These are phyloP conservation scores for Notolabrus celidotus DNA, from an alignment of 2,797 vertebrate genomes.

Conservation along the genomic window DNA sequence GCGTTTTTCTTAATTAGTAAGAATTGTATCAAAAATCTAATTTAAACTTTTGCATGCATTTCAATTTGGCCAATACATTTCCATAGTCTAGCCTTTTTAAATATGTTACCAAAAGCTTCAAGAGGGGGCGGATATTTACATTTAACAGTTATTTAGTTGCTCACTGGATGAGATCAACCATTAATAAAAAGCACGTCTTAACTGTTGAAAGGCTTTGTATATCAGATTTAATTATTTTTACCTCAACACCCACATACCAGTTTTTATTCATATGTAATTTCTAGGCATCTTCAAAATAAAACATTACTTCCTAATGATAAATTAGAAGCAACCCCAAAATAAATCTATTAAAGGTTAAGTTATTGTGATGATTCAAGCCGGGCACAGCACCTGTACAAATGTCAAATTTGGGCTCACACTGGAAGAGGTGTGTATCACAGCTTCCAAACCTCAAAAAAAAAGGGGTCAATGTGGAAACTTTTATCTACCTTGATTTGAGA, in stretches of 20 bases:
- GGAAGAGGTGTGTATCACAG: too few relatives aligned
- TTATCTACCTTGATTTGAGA: too few relatives aligned
- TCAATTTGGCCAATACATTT: not conserved
- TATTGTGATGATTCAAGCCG: not conserved
- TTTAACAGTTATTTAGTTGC: too few relatives aligned
- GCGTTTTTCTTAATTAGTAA: not conserved
- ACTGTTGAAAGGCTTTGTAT: too few relatives aligned
- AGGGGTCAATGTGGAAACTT: too few relatives aligned
- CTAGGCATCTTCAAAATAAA: not conserved
- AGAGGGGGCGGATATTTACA: not conserved
- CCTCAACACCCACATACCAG: not conserved
- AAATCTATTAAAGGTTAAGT: not conserved
- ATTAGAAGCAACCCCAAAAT: not conserved
- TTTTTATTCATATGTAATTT: not conserved
- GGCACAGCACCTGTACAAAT: too few relatives aligned
- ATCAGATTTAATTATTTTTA: not conserved
- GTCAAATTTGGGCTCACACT: too few relatives aligned
- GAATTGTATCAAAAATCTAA: not conserved
- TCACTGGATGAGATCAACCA: too few relatives aligned
- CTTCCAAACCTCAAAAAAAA: too few relatives aligned
- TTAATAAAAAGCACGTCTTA: too few relatives aligned
- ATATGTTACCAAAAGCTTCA: not conserved
- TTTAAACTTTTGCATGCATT: not conserved
- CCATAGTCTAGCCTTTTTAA: too few relatives aligned
- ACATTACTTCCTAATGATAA: not conserved